A percentile compares a stretch with the other conserved stretches of the same genome.
Evolutionary conservation across 2,797 vertebrate species (phyloP).

Genomic region (Coilia nasus): DNA sequence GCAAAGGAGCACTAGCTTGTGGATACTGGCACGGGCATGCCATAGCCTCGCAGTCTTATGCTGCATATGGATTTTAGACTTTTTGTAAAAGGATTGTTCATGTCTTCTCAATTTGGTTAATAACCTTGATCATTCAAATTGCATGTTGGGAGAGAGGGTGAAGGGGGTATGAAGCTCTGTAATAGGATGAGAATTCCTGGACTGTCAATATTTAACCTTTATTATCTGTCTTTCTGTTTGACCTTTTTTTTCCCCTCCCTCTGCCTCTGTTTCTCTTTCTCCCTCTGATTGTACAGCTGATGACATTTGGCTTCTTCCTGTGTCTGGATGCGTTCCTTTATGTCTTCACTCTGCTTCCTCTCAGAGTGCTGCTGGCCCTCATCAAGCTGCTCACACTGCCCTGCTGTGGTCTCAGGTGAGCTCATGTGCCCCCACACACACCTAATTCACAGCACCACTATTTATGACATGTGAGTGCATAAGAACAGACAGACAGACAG

Average conservation of each 20-base stretch:
- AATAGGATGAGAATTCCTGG: background rate
- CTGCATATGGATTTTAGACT: background rate
- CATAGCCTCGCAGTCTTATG: background rate
- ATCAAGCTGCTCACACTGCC: conserved; percentile 88
- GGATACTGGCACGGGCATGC: background rate
- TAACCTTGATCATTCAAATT: background rate
- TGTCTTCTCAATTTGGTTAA: background rate
- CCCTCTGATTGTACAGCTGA: conserved; percentile 76
- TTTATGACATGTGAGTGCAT: too few species aligned
- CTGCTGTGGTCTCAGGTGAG: conserved; percentile 93
- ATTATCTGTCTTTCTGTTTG: background rate
- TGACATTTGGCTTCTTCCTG: conserved; percentile 97
- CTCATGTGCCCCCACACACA: background rate
- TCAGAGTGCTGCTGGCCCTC: conserved; percentile 91
- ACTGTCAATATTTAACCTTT: background rate
- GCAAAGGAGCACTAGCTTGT: background rate
- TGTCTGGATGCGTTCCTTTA: conserved; percentile 98
- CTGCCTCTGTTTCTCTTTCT: background rate
- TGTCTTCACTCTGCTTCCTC: conserved; percentile 94
- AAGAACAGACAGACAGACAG: background rate
- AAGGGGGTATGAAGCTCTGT: background rate
- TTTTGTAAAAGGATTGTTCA: background rate
- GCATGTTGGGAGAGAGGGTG: background rate
- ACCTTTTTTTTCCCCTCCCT: background rate
- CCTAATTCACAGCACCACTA: too few species aligned